A percentile compares a stretch with the other conserved stretches of the same genome.
phyloP scores from a whole-genome alignment of 1,140 invertebrate genomes.

The Brachionus calyciflorus region DNA sequence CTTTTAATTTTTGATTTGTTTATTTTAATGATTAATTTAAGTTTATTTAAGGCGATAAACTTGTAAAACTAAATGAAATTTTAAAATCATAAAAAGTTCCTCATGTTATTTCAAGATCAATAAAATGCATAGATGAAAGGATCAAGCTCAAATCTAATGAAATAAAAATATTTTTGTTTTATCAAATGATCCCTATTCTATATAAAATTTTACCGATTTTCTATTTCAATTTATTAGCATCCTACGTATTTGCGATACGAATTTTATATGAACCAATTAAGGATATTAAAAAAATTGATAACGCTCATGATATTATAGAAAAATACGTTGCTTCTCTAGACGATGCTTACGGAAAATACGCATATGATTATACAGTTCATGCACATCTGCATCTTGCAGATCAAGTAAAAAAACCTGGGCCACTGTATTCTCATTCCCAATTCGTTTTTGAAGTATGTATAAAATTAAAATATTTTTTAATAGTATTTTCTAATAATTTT shows the following conservation, averaged over 20 bases:
- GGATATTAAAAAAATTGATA: not conserved
- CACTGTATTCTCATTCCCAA: slow-evolving; percentile 1
- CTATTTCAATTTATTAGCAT: not conserved
- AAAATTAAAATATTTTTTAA: not conserved
- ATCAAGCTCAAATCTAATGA: not conserved
- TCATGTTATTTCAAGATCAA: not conserved
- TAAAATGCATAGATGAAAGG: not conserved
- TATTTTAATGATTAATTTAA: no score
- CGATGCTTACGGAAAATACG: not conserved
- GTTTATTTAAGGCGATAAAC: not conserved
- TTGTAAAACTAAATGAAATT: not conserved
- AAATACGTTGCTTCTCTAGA: not conserved
- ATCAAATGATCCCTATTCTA: not conserved
- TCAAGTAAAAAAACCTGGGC: not conserved
- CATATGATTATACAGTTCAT: slow-evolving; percentile 15
- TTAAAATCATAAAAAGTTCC: not conserved
- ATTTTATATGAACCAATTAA: not conserved
- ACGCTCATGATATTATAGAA: not conserved
- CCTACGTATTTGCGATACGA: not conserved
- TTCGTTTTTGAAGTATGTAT: slow-evolving; percentile 24
- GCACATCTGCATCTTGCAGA: not conserved
- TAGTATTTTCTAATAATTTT: not conserved
- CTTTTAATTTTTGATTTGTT: no score
- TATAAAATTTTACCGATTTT: not conserved
- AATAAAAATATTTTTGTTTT: no score